These are phyloP conservation scores for Acanthurus tractus DNA, from an alignment of 2,797 vertebrate genomes.

Conservation along the genomic window DNA sequence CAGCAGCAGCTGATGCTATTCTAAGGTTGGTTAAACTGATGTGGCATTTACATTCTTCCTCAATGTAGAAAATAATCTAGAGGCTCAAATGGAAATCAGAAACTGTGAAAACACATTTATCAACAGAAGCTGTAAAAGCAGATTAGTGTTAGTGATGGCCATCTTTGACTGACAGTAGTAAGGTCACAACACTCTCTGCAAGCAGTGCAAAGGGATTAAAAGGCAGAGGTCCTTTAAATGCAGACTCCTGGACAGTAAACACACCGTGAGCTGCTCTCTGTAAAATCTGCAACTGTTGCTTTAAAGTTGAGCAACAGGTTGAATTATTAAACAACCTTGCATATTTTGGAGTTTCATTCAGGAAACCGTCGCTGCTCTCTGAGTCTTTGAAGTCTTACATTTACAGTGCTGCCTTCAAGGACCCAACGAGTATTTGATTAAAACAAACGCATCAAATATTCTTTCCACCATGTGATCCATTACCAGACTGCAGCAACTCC, in stretches of 20 bases:
- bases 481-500: too few relatives aligned
- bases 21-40: background rate
- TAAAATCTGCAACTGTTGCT: background rate
- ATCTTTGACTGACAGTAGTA: background rate
- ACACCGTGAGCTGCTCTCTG: too few relatives aligned
- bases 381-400: background rate
- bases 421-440: background rate
- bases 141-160: background rate
- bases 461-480: background rate
- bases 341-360: constrained; percentile 18
- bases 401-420: background rate
- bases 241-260: background rate
- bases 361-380: constrained; percentile 12
- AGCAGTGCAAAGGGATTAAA: too few relatives aligned
- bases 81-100: too few relatives aligned
- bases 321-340: background rate
- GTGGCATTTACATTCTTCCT: background rate
- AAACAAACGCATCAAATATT: background rate
- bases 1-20: background rate
- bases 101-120: background rate
- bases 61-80: background rate
- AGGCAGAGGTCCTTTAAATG: too few relatives aligned
- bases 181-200: background rate
- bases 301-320: background rate
- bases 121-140: background rate